Conservation (phyloP, 2,113 vertebrate species). For the Sinocyclocheilus anshuiensis region DNA sequence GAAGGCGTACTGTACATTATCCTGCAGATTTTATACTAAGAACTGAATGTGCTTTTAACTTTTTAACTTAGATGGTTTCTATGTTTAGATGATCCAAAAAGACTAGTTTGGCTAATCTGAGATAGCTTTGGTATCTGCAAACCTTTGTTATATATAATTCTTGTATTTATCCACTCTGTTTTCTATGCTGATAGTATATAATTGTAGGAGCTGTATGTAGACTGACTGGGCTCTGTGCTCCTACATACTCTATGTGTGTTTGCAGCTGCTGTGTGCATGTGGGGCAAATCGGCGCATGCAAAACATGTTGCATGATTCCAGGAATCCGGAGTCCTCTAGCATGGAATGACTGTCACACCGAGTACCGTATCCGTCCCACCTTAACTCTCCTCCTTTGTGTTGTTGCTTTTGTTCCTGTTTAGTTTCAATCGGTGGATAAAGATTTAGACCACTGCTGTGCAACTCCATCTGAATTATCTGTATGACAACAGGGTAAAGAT, state of each 20-base stretch:
- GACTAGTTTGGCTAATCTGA: constrained; percentile 69
- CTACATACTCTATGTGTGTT: constrained; percentile 30
- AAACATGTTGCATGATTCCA: constrained; percentile 69
- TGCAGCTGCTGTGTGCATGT: constrained; percentile 71
- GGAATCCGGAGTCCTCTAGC: constrained; percentile 57
- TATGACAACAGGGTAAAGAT: neutral
- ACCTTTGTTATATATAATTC: constrained; percentile 68
- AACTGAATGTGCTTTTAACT: constrained; percentile 79
- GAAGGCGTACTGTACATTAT: constrained; percentile 55
- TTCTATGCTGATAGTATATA: constrained; percentile 60
- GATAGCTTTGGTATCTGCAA: constrained; percentile 72
- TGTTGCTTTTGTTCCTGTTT: constrained; percentile 43
- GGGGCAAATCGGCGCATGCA: constrained; percentile 70
- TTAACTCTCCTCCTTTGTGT: constrained; percentile 42
- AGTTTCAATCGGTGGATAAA: constrained; percentile 36
- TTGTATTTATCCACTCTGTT: constrained; percentile 60
- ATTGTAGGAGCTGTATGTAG: constrained; percentile 66
- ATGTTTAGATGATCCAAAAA: constrained; percentile 65
- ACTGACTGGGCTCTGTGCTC: constrained; percentile 50
- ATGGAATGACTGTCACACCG: constrained; percentile 55
- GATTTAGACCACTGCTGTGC: neutral
- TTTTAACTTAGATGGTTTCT: constrained; percentile 67
- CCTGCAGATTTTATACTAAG: constrained; percentile 75
- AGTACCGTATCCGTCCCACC: constrained; percentile 52
- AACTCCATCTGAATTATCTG: neutral